These are phyloP conservation scores for Drosophila recens DNA, from an alignment of 2,888 invertebrate species.

Conservation along the genomic window DNA sequence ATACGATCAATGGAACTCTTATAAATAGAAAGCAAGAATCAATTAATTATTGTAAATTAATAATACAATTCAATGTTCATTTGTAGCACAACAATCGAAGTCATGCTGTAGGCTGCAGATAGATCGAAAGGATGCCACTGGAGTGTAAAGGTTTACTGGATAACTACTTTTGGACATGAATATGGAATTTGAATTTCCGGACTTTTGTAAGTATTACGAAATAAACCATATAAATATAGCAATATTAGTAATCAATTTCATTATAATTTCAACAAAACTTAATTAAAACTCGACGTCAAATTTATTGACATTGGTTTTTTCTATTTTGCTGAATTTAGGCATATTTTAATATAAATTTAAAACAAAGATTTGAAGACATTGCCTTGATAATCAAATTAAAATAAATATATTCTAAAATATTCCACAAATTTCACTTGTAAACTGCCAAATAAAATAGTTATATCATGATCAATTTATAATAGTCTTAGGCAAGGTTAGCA, in stretches of 20 bases:
- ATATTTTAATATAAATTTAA: slow-evolving; percentile 11
- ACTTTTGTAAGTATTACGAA: slow-evolving; percentile 82
- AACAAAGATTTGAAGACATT: neutral
- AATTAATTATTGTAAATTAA: slow-evolving; percentile 4
- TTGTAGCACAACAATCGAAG: slow-evolving; percentile 38
- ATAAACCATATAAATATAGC: neutral
- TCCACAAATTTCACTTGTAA: slow-evolving; percentile 6
- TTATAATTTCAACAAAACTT: neutral
- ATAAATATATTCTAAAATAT: neutral
- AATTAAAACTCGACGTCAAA: too few relatives aligned
- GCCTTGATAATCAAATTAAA: slow-evolving; percentile 2
- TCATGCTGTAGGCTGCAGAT: slow-evolving; percentile 51
- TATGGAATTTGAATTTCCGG: slow-evolving; percentile 85
- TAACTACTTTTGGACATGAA: slow-evolving; percentile 72
- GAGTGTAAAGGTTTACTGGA: slow-evolving; percentile 55
- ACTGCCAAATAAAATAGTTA: slow-evolving; percentile 10
- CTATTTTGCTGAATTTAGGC: neutral
- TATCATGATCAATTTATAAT: slow-evolving; percentile 39
- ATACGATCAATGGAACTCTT: slow-evolving; percentile 6
- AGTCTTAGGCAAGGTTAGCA: slow-evolving; percentile 34
- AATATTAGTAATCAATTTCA: neutral
- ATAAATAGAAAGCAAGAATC: slow-evolving; percentile 14
- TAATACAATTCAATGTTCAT: neutral
- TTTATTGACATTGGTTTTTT: neutral
- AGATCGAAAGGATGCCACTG: slow-evolving; percentile 72